Base-by-base conservation (phyloP, 2,888 invertebrate genomes). In the Rhingia campestris region DNA sequence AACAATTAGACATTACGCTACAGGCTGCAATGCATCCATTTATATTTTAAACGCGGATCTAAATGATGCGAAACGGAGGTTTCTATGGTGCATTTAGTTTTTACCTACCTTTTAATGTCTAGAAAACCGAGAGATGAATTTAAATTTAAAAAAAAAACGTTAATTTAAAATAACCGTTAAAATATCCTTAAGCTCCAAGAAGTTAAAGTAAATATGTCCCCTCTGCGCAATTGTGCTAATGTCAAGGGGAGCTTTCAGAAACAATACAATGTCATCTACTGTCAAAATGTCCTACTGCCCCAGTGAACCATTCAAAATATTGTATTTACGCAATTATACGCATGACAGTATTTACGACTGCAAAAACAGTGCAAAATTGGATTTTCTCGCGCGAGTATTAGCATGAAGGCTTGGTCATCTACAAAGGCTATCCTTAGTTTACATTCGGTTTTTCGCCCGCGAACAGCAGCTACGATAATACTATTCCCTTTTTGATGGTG, bases 311-410 rank as follows among this genome's bases (percentile, higher is more conserved):
- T 2, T 32, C 22, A 22, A 49, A 67, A 35, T 22, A 47, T 33
- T 64, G 70, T 63, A 10, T 64, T 49, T 39, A 77, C 76, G 63
- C 76, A 77, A 49, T 63, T 58, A 22, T 22, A 77, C 82, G 82
- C 82, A 82, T 77, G 82, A 14, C 73, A 49, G 39, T 37, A 32
- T 41, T 3, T 45, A 5, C n/a, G 10, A 64, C 41, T 30, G 22
- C 47, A 61, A 58, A 73, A 35, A 39, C 22, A 41, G 14, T 33
- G 22, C 63, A 69, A 77, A 59, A 47, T 39, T 45, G 35, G 35
- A 69, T 58, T 64, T 61, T 67, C 56, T 63, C 22, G 43, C 54
- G 72, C 72, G 49, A 81, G 67, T 41, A 64, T 9, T 58, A 39
- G 58, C 43, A 51, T 53, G 73, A 73, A 63, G 53, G 32, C 67